Base-by-base conservation (phyloP, 2,888 invertebrate species). In the Rotaria magnacalcarata region DNA sequence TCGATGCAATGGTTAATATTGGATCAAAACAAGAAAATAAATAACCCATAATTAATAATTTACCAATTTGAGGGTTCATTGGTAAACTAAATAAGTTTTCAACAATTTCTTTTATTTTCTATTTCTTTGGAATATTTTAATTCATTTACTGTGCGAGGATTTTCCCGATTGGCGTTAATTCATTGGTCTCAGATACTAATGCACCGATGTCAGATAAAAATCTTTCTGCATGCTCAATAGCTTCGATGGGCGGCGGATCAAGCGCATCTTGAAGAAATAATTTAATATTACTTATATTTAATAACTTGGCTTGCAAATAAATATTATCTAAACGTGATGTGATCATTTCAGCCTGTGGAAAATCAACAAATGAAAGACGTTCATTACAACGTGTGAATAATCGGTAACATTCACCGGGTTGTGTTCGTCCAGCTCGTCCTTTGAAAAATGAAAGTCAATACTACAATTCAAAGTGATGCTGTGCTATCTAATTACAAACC, bases 11-110 rank as follows among this genome's bases (percentile, higher is more conserved):
- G 1, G 96, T 96, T 86, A 96, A 92, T 54, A 98, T 93, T 2
- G 97, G 97, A 90, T 96, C 96, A 60, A 97, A 92, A 90, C 98
- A 99, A 90, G 95, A 95, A 88, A 97, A 93, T 6, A 96, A 94
- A 74, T 96, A 94, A 1, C 95, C 94, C 90, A 95, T 96, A 0
- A 98, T 92, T 87, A 99, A 91, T 94, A 96, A 95, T 91, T 97
- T 96, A 7, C 96, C 96, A 84, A 96, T 92, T 88, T 95, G 94
- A 0, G 97, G 97, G 89, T 96, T 96, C 2, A 98, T 93, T 0
- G 97, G 96, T 84, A 98, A 47, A 47, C 67, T 67, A 67, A 67
- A 67, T 19, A 60, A 10, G 11, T 60, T 58, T 19, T 41, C 43
- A 34, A 34, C 34, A 34, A 34, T 34, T 34, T 34, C 34, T 34